Evolutionary conservation across 2,888 invertebrate genomes (phyloP).

Genomic region (Conomelus anceps): DNA sequence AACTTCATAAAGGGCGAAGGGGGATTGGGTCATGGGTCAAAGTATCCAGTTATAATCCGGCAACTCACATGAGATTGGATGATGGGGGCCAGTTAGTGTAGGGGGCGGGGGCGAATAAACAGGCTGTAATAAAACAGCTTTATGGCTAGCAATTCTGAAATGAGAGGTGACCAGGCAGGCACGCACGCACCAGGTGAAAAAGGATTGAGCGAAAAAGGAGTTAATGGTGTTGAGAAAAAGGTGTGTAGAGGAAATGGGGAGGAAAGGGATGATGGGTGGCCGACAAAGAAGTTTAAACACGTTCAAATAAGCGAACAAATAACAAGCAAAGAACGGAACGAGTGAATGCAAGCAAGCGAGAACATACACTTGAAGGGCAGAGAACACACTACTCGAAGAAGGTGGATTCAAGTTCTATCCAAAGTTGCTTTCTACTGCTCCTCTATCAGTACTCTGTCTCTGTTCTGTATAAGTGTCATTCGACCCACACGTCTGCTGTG

Average conservation of each 20-base stretch:
- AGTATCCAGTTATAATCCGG: background rate
- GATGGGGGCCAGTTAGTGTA: background rate
- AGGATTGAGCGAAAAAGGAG: background rate
- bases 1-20: background rate
- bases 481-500: background rate
- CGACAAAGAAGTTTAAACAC: background rate
- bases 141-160: conserved; percentile 1
- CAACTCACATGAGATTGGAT: background rate
- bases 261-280: background rate
- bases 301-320: background rate
- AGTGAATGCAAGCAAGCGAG: too few relatives aligned
- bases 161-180: background rate
- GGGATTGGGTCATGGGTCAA: background rate
- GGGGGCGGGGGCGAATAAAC: background rate
- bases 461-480: background rate
- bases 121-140: background rate
- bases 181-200: background rate
- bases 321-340: background rate
- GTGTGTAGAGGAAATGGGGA: background rate
- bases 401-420: background rate
- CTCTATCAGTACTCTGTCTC: background rate
- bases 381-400: background rate
- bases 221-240: background rate
- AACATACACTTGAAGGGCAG: background rate
- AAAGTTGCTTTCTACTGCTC: background rate